phyloP scores from a whole-genome alignment of 1,140 invertebrate species.

The Sesamia nonagrioides region DNA sequence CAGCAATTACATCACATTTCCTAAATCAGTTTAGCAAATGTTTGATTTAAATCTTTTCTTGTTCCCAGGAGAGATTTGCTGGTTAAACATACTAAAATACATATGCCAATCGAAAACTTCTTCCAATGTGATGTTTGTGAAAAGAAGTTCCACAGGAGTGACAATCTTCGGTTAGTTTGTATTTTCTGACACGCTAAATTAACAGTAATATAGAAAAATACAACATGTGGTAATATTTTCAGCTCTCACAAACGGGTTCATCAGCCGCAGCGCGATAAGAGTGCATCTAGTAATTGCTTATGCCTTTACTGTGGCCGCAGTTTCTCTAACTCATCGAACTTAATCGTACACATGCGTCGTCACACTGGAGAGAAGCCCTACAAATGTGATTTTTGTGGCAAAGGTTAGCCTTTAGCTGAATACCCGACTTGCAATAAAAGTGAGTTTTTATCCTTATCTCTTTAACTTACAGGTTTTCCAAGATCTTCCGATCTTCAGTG shows the following conservation, averaged over 20 bases:
- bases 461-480: conserved; percentile 79
- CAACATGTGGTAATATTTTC: neutral
- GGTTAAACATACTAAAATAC: conserved; percentile 83
- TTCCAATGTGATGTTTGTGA: conserved; percentile 87
- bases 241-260: conserved; percentile 79
- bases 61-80: conserved; percentile 82
- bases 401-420: conserved; percentile 67
- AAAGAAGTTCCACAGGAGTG: conserved; percentile 87
- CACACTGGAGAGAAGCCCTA: conserved; percentile 88
- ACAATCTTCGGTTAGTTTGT: conserved; percentile 78
- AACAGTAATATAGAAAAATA: neutral
- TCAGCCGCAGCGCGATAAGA: conserved; percentile 65
- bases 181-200: neutral
- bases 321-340: conserved; percentile 88
- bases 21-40: neutral
- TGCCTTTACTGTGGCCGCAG: conserved; percentile 88
- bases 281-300: conserved; percentile 70
- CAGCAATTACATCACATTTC: neutral
- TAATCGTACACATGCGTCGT: conserved; percentile 89
- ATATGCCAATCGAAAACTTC: conserved; percentile 80
- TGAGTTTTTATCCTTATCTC: neutral
- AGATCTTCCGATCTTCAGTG: conserved; percentile 85
- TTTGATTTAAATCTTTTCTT: neutral
- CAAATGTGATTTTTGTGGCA: conserved; percentile 85
- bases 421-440: neutral